Evolutionary conservation across 2,888 invertebrate species (phyloP).

Genomic region (Drosophila birchii): DNA sequence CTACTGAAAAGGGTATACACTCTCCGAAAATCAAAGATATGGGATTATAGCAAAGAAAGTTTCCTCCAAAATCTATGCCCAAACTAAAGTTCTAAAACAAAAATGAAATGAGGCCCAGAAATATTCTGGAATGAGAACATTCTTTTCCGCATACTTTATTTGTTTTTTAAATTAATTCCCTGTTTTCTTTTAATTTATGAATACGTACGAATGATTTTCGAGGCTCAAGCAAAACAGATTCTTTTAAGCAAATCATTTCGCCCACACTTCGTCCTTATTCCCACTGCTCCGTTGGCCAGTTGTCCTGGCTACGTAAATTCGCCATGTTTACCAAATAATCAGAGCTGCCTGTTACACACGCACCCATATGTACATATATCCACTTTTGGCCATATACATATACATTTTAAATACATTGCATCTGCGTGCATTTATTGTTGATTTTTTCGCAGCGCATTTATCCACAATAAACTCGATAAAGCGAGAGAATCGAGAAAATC

Average conservation of each 20-base stretch:
- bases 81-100: neutral
- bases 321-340: constrained; percentile 53
- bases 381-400: constrained; percentile 10
- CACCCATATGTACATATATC: constrained; percentile 14
- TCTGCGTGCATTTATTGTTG: constrained; percentile 48
- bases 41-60: too few species aligned
- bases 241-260: constrained; percentile 10
- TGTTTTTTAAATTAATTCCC: neutral
- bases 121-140: neutral
- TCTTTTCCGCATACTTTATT: neutral
- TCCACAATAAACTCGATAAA: constrained; percentile 73
- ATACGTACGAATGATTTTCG: constrained; percentile 1
- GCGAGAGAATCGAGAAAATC: constrained; percentile 59
- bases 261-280: too few species aligned
- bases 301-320: constrained; percentile 37
- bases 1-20: constrained; percentile 1
- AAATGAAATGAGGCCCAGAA: too few species aligned
- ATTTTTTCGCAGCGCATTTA: constrained; percentile 41
- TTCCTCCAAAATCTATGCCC: neutral
- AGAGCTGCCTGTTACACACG: constrained; percentile 23
- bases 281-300: constrained; percentile 16
- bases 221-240: constrained; percentile 1
- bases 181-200: constrained; percentile 25
- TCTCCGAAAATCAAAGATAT: neutral
- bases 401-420: constrained; percentile 38